Percentiles rank a stretch among this genome's conserved stretches.
These are phyloP conservation scores for Patella ulyssiponensis DNA, from an alignment of 2,888 invertebrate species.

Conservation along the genomic window DNA sequence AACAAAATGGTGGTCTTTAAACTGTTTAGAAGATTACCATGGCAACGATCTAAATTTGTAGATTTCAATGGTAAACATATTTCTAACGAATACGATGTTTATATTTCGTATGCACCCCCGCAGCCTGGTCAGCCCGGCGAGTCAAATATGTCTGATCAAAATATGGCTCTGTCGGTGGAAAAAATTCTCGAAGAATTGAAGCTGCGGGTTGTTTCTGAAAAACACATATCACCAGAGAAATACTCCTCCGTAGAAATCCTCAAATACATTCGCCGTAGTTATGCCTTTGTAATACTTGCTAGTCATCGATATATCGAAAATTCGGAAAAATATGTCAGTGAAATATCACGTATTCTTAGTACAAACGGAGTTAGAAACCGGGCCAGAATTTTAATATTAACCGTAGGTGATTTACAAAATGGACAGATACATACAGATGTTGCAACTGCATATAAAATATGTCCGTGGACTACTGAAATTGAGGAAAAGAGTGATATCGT, in stretches of 20 bases:
- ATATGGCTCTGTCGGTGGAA: background rate
- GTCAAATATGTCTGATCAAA: background rate
- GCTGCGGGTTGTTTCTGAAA: background rate
- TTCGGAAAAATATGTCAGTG: background rate
- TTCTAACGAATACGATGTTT: background rate
- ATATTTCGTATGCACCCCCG: background rate
- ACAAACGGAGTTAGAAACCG: background rate
- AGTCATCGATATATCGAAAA: background rate
- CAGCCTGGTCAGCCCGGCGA: too few species aligned
- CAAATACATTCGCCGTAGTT: background rate
- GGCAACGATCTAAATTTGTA: background rate
- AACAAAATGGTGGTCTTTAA: background rate
- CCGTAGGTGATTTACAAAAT: background rate
- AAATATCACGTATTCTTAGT: background rate
- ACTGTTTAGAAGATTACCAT: background rate
- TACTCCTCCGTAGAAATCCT: background rate
- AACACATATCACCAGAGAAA: background rate
- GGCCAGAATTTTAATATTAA: background rate
- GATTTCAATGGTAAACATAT: background rate
- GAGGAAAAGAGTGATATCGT: background rate
- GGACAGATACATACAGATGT: background rate
- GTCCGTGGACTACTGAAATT: background rate
- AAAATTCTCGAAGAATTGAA: background rate
- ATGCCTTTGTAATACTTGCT: background rate
- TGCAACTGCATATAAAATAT: background rate